Base-by-base conservation (phyloP, 2,888 invertebrate genomes). In the Coleophora deauratella region DNA sequence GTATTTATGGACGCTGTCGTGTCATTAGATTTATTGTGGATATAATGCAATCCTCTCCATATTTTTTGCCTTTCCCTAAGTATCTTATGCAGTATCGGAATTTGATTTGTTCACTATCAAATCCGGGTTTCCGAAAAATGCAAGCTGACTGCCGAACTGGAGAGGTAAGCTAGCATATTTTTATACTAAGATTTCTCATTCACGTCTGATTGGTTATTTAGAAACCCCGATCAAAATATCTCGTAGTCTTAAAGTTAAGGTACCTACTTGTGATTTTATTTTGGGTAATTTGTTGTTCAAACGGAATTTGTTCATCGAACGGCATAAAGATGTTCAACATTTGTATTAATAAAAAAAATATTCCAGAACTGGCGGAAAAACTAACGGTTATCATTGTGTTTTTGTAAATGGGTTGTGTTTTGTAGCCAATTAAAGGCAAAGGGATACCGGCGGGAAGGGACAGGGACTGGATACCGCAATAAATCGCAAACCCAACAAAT, bases 11-110 rank as follows among this genome's bases (percentile, higher is more conserved):
- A 73, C 62, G 76, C 72, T 76, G 77, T 84, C 81, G 77, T 80
- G 80, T 84, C 81, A 84, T 84, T 84, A 84, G 81, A 85, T 85
- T 85, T 85, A 84, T 84, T 79, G 74, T 82, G 69, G 78, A 81
- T 78, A 81, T 79, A 81, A 81, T 81, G 81, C 84, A 79, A 81
- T 78, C 74, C 70, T 72, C 65, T 65, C 52, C 49, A 65, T 59
- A 66, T 75, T 81, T 82, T 82, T 79, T 75, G 69, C 66, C 61
- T 57, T 63, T 64, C 53, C 63, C 68, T 70, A 67, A 58, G 58
- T 59, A 55, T 45, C 46, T 50, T 33, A 41, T 40, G 44, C 38
- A 40, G 31, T 41, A 21, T 39, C 40, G 39, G 39, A 39, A 39
- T 21, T 21, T 21, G 21, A 21, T 21, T 21, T 21, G 21, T 21